A percentile compares a stretch with the other conserved stretches of the same genome.
phyloP scores from a whole-genome alignment of 1,140 invertebrate genomes.

The Bombus pascuorum region DNA sequence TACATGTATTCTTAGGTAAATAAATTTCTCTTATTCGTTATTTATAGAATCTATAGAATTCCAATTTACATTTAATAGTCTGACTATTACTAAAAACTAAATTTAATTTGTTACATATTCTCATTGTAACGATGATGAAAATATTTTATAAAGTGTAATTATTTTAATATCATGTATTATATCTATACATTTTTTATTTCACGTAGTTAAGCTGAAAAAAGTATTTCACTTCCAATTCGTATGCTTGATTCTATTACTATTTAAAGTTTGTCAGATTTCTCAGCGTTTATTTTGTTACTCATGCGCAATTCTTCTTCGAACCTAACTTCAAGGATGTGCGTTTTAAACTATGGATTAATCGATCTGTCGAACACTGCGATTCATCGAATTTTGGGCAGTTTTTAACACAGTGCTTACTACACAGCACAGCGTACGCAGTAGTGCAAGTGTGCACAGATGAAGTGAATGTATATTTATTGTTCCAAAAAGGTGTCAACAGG shows the following conservation, averaged over 20 bases:
- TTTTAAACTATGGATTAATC: neutral
- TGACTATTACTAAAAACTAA: neutral
- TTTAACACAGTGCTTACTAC: accelerated
- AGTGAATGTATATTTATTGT: neutral
- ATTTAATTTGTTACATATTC: neutral
- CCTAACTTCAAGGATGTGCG: too few species aligned
- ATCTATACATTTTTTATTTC: too few species aligned
- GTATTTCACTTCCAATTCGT: neutral
- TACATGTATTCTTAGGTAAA: neutral
- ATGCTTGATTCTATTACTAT: accelerated
- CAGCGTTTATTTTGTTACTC: too few species aligned
- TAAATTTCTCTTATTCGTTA: neutral
- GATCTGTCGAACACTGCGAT: neutral
- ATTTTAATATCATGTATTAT: neutral
- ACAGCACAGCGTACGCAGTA: too few species aligned
- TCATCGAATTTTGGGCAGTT: neutral
- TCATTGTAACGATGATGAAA: too few species aligned
- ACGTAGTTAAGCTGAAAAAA: too few species aligned
- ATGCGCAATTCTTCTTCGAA: too few species aligned
- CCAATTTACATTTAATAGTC: neutral
- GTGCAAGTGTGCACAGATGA: too few species aligned
- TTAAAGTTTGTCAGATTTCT: too few species aligned
- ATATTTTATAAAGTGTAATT: neutral
- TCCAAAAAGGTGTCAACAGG: neutral
- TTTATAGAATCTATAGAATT: neutral